Base-by-base conservation (phyloP, 2,113 vertebrate species). In the Anser brachyrhynchus region DNA sequence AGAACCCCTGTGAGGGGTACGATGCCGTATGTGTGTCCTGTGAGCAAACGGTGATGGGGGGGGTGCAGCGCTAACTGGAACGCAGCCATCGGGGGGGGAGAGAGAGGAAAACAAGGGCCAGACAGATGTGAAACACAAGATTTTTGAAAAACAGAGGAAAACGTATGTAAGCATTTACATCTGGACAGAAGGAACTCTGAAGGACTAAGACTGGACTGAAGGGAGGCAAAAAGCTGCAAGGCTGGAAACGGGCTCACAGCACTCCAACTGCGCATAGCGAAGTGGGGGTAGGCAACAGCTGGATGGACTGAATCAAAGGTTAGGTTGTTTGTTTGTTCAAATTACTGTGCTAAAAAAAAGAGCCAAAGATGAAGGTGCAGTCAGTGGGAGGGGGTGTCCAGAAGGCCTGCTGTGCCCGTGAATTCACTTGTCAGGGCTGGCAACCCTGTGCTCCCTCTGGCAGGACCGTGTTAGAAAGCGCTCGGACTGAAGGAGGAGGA, bases 1-100 rank as follows among this genome's bases (percentile, higher is more conserved):
- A 29, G 33, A 59, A 94, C 35, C 22, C 14, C 17, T 43, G 58
- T 43, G 33, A 2, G 26, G 64, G 69, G 6, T 41, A 13, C 1
- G 31, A 51, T 15, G 44, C 17, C 1, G 0, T 31, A 1, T 18
- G 3, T 19, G 78, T 44, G 66, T 87, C 75, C 39, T 13, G 66
- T 5, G 18, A 93, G 25, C 28, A 92, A 85, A 76, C 16, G 33
- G 41, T 26, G 58, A 58, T n/a, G 59, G 62, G 83, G 62, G 83
- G 35, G 44, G 51, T 67, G 66, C 67, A 94, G 10, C 3, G 0
- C 25, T 72, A 88, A 44, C 43, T 11, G 28, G 22, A 79, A 69
- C 6, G 25, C 21, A 72, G 29, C 41, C 78, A 93, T 28, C 61
- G 57, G 71, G 12, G 85, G 10, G 74, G 37, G 51, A 66, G 25